These are phyloP conservation scores for Delphinapterus leucas DNA, from an alignment of 2,113 vertebrate genomes.

Conservation along the genomic window DNA sequence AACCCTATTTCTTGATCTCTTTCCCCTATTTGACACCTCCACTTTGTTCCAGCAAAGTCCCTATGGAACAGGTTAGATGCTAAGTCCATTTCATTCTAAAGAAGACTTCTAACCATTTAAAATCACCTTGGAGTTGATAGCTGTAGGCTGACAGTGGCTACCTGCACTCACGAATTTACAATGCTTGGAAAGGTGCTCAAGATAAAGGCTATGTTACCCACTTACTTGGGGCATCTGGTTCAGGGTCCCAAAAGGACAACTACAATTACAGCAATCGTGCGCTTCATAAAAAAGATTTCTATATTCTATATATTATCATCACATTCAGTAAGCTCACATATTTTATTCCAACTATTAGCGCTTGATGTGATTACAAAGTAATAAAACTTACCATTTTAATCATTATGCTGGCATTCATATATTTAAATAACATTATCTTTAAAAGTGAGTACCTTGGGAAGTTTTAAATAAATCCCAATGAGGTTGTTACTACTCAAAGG, in stretches of 20 bases:
- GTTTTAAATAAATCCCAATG: neutral
- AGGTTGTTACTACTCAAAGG: neutral
- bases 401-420: neutral
- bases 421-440: conserved; percentile 22
- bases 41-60: neutral
- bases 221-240: neutral
- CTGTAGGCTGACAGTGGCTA: neutral
- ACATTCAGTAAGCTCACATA: neutral
- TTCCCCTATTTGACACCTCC: neutral
- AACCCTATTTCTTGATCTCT: neutral
- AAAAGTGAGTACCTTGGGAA: neutral
- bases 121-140: neutral
- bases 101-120: neutral
- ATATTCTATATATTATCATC: neutral
- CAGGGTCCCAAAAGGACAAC: neutral
- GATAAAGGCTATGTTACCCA: neutral
- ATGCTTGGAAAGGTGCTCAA: neutral
- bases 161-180: neutral
- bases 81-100: neutral
- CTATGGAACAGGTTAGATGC: neutral
- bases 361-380: neutral
- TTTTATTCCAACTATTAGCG: neutral
- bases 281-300: neutral
- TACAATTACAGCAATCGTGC: neutral
- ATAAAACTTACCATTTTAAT: conserved; percentile 20